Percentiles rank a stretch among this genome's conserved stretches.
These are phyloP conservation scores for Magallana angulata DNA, from an alignment of 1,140 invertebrate genomes.

Conservation along the genomic window DNA sequence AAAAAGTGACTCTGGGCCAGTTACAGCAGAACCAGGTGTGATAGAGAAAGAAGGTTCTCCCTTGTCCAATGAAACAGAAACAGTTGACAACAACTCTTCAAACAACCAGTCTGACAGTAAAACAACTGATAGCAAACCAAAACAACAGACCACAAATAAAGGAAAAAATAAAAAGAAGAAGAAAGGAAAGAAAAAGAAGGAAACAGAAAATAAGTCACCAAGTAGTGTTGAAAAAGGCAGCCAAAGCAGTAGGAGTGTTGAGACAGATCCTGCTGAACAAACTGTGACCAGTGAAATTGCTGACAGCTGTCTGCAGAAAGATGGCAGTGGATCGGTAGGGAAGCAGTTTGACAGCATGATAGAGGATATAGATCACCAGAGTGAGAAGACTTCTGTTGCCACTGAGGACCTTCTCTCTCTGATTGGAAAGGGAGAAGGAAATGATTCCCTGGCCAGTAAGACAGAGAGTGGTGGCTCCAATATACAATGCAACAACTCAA, in stretches of 20 bases:
- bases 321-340: not conserved
- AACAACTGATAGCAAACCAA: not conserved
- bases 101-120: not conserved
- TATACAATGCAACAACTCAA: not conserved
- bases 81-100: not conserved
- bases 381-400: slow-evolving; percentile 42
- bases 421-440: not conserved
- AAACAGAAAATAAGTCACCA: not conserved
- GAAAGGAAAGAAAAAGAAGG: slow-evolving; percentile 18
- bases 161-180: slow-evolving; percentile 26
- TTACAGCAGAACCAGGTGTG: not conserved
- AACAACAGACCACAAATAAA: not conserved
- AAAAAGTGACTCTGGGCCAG: not conserved
- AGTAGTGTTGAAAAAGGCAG: not conserved
- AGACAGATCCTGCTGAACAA: not conserved
- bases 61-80: not conserved
- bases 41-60: not conserved
- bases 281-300: not conserved
- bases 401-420: slow-evolving; percentile 34
- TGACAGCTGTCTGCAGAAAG: not conserved
- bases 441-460: not conserved
- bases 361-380: slow-evolving; percentile 39
- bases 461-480: not conserved
- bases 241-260: not conserved
- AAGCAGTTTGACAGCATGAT: slow-evolving; percentile 43